These are phyloP conservation scores for Brachyopa scutellaris DNA, from an alignment of 2,888 invertebrate genomes.

Conservation along the genomic window DNA sequence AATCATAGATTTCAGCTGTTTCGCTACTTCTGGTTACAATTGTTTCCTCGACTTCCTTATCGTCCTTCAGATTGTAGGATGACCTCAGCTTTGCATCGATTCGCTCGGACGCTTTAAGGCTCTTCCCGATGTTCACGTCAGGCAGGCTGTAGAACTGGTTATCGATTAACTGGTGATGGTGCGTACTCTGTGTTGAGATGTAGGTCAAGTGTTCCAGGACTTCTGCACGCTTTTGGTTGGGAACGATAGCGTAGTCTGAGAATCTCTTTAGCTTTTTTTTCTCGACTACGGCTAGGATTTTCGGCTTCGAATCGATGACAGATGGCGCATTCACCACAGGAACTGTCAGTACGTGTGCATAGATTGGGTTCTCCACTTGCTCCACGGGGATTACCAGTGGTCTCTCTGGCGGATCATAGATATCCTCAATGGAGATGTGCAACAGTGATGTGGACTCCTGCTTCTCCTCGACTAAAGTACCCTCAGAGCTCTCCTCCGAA, in stretches of 20 bases:
- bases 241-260: conserved; percentile 73
- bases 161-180: conserved; percentile 82
- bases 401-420: conserved; percentile 77
- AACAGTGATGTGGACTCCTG: conserved; percentile 76
- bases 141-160: conserved; percentile 89
- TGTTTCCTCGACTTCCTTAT: conserved; percentile 6
- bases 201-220: conserved; percentile 74
- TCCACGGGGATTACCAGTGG: conserved; percentile 2
- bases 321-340: conserved; percentile 73
- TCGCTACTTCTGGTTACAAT: conserved; percentile 17
- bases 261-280: conserved; percentile 79
- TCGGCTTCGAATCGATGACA: conserved; percentile 83
- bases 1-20: conserved; percentile 77
- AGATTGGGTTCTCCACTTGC: conserved; percentile 21
- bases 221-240: conserved; percentile 66
- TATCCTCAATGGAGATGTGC: conserved; percentile 80
- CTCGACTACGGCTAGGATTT: conserved; percentile 83
- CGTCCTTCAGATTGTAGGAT: conserved; percentile 78
- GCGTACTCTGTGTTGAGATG: conserved; percentile 66
- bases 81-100: conserved; percentile 87
- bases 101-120: conserved; percentile 87
- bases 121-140: conserved; percentile 87
- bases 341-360: conserved; percentile 32
- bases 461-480: conserved; percentile 77
- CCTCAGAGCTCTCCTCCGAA: conserved; percentile 81